These are phyloP conservation scores for Enteromius fasciolatus DNA, from an alignment of 2,797 vertebrate species.

Conservation along the genomic window DNA sequence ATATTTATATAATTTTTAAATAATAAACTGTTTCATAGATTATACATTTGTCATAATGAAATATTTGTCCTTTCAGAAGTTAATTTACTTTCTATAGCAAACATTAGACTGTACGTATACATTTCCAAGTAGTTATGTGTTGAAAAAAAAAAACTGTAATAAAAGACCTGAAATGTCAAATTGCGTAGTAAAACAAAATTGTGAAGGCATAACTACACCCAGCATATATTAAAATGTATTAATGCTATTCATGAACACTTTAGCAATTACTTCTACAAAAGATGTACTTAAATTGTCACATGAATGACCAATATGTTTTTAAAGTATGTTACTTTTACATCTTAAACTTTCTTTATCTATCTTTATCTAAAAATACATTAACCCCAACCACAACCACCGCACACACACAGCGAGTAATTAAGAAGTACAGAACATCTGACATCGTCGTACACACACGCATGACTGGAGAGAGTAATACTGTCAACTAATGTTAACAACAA, in stretches of 20 bases:
- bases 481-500: constrained; percentile 56
- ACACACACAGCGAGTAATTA: constrained; percentile 52
- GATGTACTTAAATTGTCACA: neutral
- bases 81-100: neutral
- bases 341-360: neutral
- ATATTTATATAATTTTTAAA: neutral
- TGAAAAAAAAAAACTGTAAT: neutral
- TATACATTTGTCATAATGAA: neutral
- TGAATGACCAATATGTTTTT: neutral
- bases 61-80: neutral
- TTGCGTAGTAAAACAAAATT: neutral
- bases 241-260: neutral
- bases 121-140: neutral
- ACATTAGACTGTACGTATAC: neutral
- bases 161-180: neutral
- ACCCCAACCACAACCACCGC: neutral
- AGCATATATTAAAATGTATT: neutral
- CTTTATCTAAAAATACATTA: neutral
- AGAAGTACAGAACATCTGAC: constrained; percentile 59
- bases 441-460: constrained; percentile 57
- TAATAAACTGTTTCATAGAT: neutral
- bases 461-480: constrained; percentile 60
- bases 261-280: neutral
- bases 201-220: neutral
- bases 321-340: neutral